Base-by-base conservation (phyloP, 2,888 invertebrate species). In the Chironomus riparius region DNA sequence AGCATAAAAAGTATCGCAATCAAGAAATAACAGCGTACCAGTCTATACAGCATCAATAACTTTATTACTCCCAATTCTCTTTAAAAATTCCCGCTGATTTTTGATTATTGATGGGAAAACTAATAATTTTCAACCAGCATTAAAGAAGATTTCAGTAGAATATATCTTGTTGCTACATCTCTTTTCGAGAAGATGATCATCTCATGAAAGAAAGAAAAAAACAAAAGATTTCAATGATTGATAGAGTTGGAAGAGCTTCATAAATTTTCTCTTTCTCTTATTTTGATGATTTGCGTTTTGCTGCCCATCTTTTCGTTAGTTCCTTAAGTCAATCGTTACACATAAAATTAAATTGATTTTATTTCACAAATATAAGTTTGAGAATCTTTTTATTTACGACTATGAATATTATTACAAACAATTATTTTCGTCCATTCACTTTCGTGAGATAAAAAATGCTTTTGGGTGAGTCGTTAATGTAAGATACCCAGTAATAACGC, bases 171-270 rank as follows among this genome's bases (percentile, higher is more conserved):
- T 38, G 38, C 38, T 38, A 38, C 38, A 38, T 38, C 38, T 38
- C 38, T 38, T 38, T 38, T 38, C 6, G 10, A 38, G 38, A 38
- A 38, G 38, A 38, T 15, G 18, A n/a, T 47, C 70, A 47, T 68
- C 68, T n/a, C n/a, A n/a, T n/a, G n/a, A n/a, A n/a, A n/a, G n/a
- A 2, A 47, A n/a, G 48, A 50, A 13, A 50, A 48, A 50, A 48
- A 70, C 70, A 70, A 56, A 70, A 48, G 70, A 50, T 50, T 70
- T 70, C 70, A 70, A 70, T 70, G 70, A 70, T 50, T 70, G 70
- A 70, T 70, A 70, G 70, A 70, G 38, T 38, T 38, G 48, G 70
- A 70, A 47, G 48, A 70, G 50, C 70, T 70, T 56, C 50, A 50
- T 50, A 50, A 50, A 50, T 50, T n/a, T 70, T 47, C 28, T 15